phyloP scores from a whole-genome alignment of 2,888 invertebrate genomes.

The Adelphocoris suturalis region DNA sequence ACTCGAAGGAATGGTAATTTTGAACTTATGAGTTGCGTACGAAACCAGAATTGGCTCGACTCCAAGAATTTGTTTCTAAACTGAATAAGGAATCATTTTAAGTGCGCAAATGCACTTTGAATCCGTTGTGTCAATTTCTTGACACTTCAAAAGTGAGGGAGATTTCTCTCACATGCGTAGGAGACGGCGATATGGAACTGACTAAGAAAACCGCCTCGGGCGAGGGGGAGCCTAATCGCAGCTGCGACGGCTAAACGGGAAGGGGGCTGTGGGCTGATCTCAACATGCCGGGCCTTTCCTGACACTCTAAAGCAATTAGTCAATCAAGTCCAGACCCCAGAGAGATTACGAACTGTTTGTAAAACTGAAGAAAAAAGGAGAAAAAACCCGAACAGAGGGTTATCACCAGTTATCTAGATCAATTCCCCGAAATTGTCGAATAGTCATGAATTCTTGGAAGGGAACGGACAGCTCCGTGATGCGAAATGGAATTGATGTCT shows the following conservation, averaged over 20 bases:
- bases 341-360: not conserved
- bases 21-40: too few relatives aligned
- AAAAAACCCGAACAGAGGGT: not conserved
- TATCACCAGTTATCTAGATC: not conserved
- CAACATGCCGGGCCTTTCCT: not conserved
- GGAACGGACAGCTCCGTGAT: too few relatives aligned
- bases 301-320: not conserved
- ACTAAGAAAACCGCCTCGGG: not conserved
- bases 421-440: not conserved
- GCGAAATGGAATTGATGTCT: too few relatives aligned
- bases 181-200: not conserved
- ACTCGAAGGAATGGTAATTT: too few relatives aligned
- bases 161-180: not conserved
- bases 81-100: not conserved
- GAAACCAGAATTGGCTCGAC: not conserved
- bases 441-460: not conserved
- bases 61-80: not conserved
- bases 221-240: not conserved
- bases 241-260: constrained; percentile 18
- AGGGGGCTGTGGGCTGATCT: constrained; percentile 30
- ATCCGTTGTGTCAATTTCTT: not conserved
- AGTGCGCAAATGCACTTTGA: not conserved
- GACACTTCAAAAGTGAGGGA: not conserved
- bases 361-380: not conserved
- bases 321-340: constrained; percentile 15